Base-by-base conservation (phyloP, 92 coral and sea anemone genomes). In the Epizoanthus rinbou region DNA sequence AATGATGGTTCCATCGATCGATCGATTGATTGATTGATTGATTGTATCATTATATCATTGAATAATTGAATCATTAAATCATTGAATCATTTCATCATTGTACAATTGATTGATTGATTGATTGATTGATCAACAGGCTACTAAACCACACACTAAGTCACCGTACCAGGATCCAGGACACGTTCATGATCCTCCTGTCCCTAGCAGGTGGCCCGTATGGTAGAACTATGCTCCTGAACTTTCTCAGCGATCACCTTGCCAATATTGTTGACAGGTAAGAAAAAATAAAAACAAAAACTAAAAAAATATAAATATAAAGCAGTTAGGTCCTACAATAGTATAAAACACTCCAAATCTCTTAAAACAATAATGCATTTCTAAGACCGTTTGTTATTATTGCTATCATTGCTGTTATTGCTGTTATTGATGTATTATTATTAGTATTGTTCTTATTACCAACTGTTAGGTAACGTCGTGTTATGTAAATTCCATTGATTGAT, bases 261-360 rank as follows among this genome's bases (percentile, higher is more conserved):
- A 45, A 54, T 74, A 31, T 74, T 54, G 13, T 56, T 74, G 64
- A 74, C 17, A 74, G 80, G 80, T 74, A 25, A 57, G 22, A 35
- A 45, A 71, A 11, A 17, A 15, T 5, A 15, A 9, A 16, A 66
- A 6, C 18, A 31, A 14, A 8, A 10, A 28, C 0, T 33, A 15
- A 16, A 10, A 33, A 10, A 33, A 33, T 67, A 15, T 63, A 4
- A 11, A 8, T 15, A 41, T 28, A 33, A 37, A 37, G 43, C 43
- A 37, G 43, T 37, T 37, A 37, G 31, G 31, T 28, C 31, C 31
- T 28, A 28, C 31, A 28, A 43, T 6, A 43, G 9, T 43, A 43
- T 5, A 43, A 43, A 43, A 43, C 7, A 9, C 50, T 43, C 50
- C 6, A 43, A 43, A 43, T 39, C 45, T 39, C 6, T 39, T 39